Evolutionary conservation across 2,797 vertebrate genomes (phyloP).

Genomic region (Darevskia mixta): DNA sequence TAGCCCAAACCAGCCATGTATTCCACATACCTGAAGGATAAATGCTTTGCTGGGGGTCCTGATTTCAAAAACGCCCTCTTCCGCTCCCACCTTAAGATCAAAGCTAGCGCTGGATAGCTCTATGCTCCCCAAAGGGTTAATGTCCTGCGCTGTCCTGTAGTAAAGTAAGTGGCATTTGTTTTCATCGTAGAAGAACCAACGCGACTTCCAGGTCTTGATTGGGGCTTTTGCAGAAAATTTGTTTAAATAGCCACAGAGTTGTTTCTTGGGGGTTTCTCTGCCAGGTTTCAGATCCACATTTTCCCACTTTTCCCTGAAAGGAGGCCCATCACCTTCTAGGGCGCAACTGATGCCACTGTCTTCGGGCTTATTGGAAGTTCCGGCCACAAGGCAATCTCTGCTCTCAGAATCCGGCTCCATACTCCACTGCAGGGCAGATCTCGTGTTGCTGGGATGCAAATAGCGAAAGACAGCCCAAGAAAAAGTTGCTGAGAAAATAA

Average conservation of each 20-base stretch:
- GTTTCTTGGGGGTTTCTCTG: conserved; percentile 67
- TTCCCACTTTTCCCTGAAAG: conserved; percentile 41
- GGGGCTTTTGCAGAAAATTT: conserved; percentile 90
- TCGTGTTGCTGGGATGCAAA: not conserved
- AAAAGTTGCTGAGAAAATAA: not conserved
- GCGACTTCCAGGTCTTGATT: conserved; percentile 90
- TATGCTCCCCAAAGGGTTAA: conserved; percentile 87
- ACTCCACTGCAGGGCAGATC: conserved; percentile 31
- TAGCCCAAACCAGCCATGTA: not conserved
- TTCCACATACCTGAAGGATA: conserved; percentile 87
- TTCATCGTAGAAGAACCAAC: conserved; percentile 93
- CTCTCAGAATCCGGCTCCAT: conserved; percentile 62
- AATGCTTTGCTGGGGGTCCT: conserved; percentile 87
- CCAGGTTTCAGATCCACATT: conserved; percentile 16
- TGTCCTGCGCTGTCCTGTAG: conserved; percentile 89
- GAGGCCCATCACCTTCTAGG: not conserved
- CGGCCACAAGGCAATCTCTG: fast-evolving
- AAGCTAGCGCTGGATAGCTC: conserved; percentile 86
- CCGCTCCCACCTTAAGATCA: conserved; percentile 85
- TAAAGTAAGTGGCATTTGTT: conserved; percentile 86
- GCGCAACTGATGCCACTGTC: not conserved
- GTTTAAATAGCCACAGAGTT: conserved; percentile 91
- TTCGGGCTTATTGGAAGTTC: conserved; percentile 1
- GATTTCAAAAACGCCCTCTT: conserved; percentile 90
- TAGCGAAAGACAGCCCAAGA: conserved; percentile 4